Evolutionary conservation across 2,888 invertebrate species (phyloP).

Genomic region (Rhaphigaster nebulosa): DNA sequence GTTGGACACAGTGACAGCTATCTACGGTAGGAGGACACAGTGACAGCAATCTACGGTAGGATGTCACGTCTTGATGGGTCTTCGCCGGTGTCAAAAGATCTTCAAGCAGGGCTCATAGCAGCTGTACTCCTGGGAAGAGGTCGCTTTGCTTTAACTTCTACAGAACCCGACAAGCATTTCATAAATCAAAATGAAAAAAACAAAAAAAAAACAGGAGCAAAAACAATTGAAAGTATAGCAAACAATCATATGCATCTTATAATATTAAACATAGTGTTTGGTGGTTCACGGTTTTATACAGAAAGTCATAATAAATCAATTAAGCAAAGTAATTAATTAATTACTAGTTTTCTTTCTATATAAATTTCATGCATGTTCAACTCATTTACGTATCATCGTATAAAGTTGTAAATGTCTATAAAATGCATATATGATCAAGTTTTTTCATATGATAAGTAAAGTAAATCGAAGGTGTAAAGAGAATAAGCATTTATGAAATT

Average conservation of each 20-base stretch:
- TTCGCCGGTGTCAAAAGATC: neutral
- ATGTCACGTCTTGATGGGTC: neutral
- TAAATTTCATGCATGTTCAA: too few species aligned
- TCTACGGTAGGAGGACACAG: neutral
- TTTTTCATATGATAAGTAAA: too few species aligned
- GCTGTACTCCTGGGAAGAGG: neutral
- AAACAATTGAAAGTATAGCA: neutral
- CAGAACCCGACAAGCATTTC: neutral
- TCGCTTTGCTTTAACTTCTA: constrained; percentile 4
- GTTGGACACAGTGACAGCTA: neutral
- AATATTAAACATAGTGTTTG: neutral
- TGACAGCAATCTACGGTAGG: neutral
- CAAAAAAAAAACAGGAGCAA: neutral
- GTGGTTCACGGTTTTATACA: neutral
- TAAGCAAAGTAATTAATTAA: too few species aligned
- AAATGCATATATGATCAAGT: too few species aligned
- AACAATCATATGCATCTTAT: neutral
- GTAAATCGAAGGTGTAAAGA: too few species aligned
- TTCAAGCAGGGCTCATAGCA: constrained; percentile 3
- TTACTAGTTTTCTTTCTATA: too few species aligned
- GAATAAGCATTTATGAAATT: too few species aligned
- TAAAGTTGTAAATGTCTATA: too few species aligned
- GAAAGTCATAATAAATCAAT: neutral
- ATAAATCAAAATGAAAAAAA: neutral
- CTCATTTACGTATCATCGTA: too few species aligned